Evolutionary conservation across 2,888 invertebrate genomes (phyloP), one percentile per base, ranked within the genome.

Genomic region (Candidula unifasciata): DNA sequence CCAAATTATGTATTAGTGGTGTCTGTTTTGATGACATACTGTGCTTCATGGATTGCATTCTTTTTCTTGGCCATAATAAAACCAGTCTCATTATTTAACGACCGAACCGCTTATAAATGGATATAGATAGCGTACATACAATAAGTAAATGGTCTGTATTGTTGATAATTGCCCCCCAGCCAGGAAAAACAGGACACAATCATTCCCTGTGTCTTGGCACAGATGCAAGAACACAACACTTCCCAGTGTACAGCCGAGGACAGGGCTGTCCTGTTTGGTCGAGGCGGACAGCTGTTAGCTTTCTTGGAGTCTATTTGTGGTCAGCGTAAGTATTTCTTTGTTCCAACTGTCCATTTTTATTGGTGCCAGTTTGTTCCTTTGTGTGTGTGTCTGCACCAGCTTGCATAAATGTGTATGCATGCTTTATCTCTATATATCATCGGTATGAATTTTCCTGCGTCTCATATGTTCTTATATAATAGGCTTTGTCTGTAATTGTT

Each of bases 251-350:
- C 71, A 8, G 64, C 69, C 13, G 71, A 83, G 54, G 85, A 85
- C 73, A 57, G 80, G 6, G 18, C 69, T 10, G 35, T 52, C 27
- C 80, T 85, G 69, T 21, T 80, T 27, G 83, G 73, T 8, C 66
- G 82, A 54, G 83, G 80, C 21, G 80, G 80, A 5, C 85, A 86
- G 69, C 80, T 86, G 6, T 73, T 83, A 16, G 86, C 80, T 10
- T 77, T 85, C 54, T 77, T 86, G 85, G 85, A 86, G 10, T 80
- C 37, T 27, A 71, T 85, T 37, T 86, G 86, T 71, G 81, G 78
- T 10, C 77, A 82, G 16, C 80, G 86, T 86, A 37, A 84, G 86
- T 78, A 33, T 3, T 5, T 27, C 35, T 37, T 13, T 71, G n/a
- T 64, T 10, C 18, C 24, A 5, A 24, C 16, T 24, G 24, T 24